Conservation (phyloP, 2,888 invertebrate species). For the Heliconius charithonia region DNA sequence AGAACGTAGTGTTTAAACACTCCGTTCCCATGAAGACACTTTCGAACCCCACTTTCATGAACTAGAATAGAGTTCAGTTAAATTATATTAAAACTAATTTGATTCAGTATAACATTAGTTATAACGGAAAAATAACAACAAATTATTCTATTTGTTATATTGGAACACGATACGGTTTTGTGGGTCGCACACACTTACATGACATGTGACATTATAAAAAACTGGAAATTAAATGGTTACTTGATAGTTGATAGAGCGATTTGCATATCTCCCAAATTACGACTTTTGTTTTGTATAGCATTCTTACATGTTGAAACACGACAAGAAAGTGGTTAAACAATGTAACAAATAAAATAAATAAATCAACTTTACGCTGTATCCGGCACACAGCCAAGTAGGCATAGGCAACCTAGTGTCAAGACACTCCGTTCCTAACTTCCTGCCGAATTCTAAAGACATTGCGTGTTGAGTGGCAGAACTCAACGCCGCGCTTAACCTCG, state of each 20-base stretch:
- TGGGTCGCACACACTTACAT: constrained; percentile 59
- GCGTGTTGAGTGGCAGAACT: no score
- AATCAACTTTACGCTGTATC: no score
- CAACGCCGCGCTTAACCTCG: no score
- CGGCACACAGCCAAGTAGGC: no score
- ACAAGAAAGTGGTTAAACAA: not conserved
- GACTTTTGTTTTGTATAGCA: not conserved
- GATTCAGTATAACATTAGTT: not conserved
- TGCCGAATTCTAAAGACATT: no score
- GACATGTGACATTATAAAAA: constrained; percentile 47
- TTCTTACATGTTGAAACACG: not conserved
- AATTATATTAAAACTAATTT: not conserved
- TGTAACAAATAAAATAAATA: not conserved
- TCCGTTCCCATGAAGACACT: no score
- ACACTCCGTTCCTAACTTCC: no score
- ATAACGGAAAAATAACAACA: not conserved
- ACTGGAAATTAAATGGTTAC: constrained; percentile 25
- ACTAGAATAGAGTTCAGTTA: not conserved
- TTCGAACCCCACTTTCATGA: no score
- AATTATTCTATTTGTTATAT: constrained; percentile 31
- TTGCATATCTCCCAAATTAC: constrained; percentile 29
- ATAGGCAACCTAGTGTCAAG: no score
- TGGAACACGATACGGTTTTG: constrained; percentile 58
- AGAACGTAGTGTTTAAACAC: no score
- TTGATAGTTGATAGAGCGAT: constrained; percentile 32